phyloP scores from a whole-genome alignment of 2,888 invertebrate genomes.

The Hyppa rectilinea region DNA sequence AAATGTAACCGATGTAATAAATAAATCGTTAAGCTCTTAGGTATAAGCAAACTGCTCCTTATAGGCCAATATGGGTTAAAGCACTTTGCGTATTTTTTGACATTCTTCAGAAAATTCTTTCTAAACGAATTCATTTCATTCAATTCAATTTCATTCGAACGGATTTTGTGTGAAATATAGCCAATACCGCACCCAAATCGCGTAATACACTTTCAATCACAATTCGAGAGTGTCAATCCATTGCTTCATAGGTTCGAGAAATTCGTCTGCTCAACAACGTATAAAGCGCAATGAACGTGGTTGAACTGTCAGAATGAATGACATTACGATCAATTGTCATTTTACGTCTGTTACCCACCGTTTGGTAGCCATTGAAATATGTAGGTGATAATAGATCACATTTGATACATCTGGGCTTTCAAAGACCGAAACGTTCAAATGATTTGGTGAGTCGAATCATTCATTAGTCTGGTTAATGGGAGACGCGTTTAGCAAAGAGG shows the following conservation, averaged over 20 bases:
- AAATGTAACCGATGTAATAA: too few species aligned
- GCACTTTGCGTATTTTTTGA: too few species aligned
- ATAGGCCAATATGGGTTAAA: too few species aligned
- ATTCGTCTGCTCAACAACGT: neutral
- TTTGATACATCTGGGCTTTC: neutral
- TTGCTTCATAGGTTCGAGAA: neutral
- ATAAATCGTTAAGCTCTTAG: too few species aligned
- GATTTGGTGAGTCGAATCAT: neutral
- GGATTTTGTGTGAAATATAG: neutral
- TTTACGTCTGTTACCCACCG: neutral
- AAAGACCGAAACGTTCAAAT: neutral
- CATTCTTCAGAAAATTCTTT: too few species aligned
- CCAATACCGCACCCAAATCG: too few species aligned
- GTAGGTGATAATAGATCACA: neutral
- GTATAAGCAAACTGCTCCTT: too few species aligned
- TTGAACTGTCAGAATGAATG: neutral
- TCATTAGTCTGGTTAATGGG: neutral
- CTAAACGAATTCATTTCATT: too few species aligned
- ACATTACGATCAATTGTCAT: neutral
- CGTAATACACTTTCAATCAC: too few species aligned
- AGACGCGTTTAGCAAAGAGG: neutral
- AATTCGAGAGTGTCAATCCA: too few species aligned
- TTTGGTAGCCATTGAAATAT: neutral
- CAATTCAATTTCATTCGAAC: neutral
- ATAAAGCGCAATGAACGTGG: neutral